These are phyloP conservation scores for Ernsta delagoae DNA, from an alignment of 2,888 invertebrate genomes.

Conservation along the genomic window DNA sequence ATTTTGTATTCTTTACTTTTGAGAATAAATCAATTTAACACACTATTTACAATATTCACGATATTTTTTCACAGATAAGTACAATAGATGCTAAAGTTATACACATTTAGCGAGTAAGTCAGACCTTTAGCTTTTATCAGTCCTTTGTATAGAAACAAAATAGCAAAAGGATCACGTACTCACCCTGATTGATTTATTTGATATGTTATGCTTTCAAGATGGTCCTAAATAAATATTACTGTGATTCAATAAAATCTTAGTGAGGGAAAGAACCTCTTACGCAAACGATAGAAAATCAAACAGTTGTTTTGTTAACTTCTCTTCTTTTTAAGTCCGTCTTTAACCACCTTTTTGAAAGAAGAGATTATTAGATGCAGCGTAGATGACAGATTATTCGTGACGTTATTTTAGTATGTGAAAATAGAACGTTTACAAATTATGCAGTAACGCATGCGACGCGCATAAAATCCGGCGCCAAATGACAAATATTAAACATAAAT, in stretches of 20 bases:
- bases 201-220: constrained; percentile 6
- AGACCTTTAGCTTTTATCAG: neutral
- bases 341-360: too few relatives aligned
- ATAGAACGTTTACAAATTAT: too few relatives aligned
- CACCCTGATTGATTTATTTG: neutral
- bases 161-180: neutral
- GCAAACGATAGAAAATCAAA: neutral
- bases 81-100: neutral
- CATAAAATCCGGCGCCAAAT: too few relatives aligned
- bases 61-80: too few relatives aligned
- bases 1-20: too few relatives aligned
- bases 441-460: too few relatives aligned
- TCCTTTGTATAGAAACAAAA: neutral
- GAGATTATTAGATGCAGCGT: too few relatives aligned
- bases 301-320: neutral
- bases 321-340: neutral
- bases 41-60: too few relatives aligned
- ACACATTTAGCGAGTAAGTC: neutral
- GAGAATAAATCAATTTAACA: too few relatives aligned
- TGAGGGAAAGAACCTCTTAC: neutral
- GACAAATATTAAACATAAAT: too few relatives aligned
- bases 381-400: too few relatives aligned
- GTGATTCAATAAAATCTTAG: constrained; percentile 1
- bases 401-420: too few relatives aligned
- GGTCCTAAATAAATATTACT: constrained; percentile 6